Evolutionary conservation across 2,113 vertebrate genomes (phyloP), one percentile per base, ranked within the genome.

Genomic region (Baryphthengus martii): DNA sequence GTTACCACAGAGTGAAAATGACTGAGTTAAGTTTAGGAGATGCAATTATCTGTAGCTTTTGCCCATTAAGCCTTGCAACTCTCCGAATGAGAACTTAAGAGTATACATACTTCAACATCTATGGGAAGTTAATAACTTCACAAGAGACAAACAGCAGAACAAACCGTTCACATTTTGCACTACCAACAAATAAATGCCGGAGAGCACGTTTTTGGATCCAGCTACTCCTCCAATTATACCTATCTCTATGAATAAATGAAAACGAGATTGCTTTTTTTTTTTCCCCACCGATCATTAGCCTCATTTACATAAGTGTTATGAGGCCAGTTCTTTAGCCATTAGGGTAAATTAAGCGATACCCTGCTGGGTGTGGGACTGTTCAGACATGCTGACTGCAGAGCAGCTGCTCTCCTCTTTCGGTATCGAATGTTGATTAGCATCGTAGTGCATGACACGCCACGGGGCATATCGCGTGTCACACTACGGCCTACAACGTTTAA

Each of bases 361-460:
- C 95, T 94, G 89, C 95, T 85, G 95, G 68, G 96, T 6, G 4
- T 81, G 83, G 92, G 88, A 85, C 55, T 94, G 93, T 49, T 89
- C 94, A 95, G 89, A 93, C 92, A 61, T 83, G 84, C 89, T 92
- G 96, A 84, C 96, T 90, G 66, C 19, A 3, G 76, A 95, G 82
- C 96, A 97, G 96, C 97, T 97, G 97, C 91, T 93, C 73, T 89
- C 81, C 85, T 89, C 81, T 71, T 88, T 71, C 66, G 85, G 66
- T 79, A 93, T 50, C 67, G 93, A 95, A 91, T 85, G 88, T 80
- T 95, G 94, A 91, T 94, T 85, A 97, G 88, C 56, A 49, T 91
- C 92, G 83, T 24, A 75, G 76, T 85, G 84, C 86, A 74, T 16
- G 76, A 89, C 91, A 88, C 83, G 63, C 42, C 80, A 84, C 94